A percentile compares a stretch with the other conserved stretches of the same genome.
Evolutionary conservation across 2,888 invertebrate genomes (phyloP).

Genomic region (Euzophera pinguis): DNA sequence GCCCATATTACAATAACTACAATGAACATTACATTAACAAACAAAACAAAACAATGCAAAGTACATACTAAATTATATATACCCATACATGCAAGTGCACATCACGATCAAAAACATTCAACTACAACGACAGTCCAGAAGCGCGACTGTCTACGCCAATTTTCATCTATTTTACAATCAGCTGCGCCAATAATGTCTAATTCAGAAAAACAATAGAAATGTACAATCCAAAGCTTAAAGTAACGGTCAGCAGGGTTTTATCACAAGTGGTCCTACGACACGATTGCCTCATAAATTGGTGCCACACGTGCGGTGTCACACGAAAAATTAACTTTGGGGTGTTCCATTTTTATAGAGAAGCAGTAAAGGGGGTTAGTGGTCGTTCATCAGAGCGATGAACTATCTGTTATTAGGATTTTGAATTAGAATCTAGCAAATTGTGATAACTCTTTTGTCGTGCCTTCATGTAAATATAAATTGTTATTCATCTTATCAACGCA

Average conservation of each 20-base stretch:
- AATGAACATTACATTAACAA: too few relatives aligned
- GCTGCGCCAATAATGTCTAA: too few relatives aligned
- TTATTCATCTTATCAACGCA: too few relatives aligned
- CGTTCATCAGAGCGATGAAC: background rate
- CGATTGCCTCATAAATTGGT: conserved; percentile 52
- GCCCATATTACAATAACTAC: too few relatives aligned
- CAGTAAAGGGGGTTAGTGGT: conserved; percentile 32
- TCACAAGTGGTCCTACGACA: conserved; percentile 38
- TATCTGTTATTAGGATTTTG: conserved; percentile 12
- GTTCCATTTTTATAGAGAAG: conserved; percentile 45
- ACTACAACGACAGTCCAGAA: too few relatives aligned
- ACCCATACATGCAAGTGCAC: too few relatives aligned
- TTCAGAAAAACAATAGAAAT: background rate
- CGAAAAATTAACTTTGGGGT: conserved; percentile 57
- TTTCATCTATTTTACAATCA: background rate
- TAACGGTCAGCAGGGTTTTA: conserved; percentile 45
- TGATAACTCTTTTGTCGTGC: background rate
- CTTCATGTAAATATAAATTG: background rate
- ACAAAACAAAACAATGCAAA: too few relatives aligned
- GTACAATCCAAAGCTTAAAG: background rate
- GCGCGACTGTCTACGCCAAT: too few relatives aligned
- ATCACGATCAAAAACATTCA: too few relatives aligned
- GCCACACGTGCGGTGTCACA: conserved; percentile 43
- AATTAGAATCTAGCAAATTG: background rate
- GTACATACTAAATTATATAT: too few relatives aligned